Percentiles rank a stretch among this genome's conserved stretches.
Conservation (phyloP, 2,888 invertebrate species). For the Himalopsyche japonica region DNA sequence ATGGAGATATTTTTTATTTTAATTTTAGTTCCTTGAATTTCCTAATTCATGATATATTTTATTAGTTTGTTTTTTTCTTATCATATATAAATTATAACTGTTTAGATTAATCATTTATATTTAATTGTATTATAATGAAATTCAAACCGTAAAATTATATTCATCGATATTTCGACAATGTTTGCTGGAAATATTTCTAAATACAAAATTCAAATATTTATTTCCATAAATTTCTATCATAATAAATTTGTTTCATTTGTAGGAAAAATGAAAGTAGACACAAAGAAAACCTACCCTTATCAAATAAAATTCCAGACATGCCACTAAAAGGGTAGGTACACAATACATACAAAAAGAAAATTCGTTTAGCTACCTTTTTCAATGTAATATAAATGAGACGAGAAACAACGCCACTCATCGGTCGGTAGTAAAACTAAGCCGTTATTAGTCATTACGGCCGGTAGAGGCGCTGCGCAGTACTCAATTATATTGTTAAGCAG, state of each 20-base stretch:
- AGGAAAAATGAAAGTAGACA: background rate
- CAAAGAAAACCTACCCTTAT: slow-evolving; percentile 20
- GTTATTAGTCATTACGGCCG: slow-evolving; percentile 9
- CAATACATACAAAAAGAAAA: background rate
- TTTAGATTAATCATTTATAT: too few relatives aligned
- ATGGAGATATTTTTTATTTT: too few relatives aligned
- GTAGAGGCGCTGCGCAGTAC: slow-evolving; percentile 8
- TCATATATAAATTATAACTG: too few relatives aligned
- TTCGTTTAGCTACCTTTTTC: background rate
- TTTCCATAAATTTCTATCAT: background rate
- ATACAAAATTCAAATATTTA: background rate
- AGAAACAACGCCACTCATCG: slow-evolving; percentile 27
- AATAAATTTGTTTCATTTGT: background rate
- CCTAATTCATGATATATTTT: too few relatives aligned
- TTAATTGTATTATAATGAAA: too few relatives aligned
- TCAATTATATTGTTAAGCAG: background rate
- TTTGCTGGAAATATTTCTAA: too few relatives aligned
- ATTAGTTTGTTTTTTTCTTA: too few relatives aligned
- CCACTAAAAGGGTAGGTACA: slow-evolving; percentile 21
- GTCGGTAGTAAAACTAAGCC: slow-evolving; percentile 31
- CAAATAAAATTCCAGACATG: slow-evolving; percentile 23
- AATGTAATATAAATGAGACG: background rate
- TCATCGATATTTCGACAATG: too few relatives aligned
- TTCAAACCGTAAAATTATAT: too few relatives aligned
- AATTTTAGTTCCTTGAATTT: too few relatives aligned